These are phyloP conservation scores for Orycteropus afer DNA, from an alignment of 2,113 vertebrate species.

Conservation along the genomic window DNA sequence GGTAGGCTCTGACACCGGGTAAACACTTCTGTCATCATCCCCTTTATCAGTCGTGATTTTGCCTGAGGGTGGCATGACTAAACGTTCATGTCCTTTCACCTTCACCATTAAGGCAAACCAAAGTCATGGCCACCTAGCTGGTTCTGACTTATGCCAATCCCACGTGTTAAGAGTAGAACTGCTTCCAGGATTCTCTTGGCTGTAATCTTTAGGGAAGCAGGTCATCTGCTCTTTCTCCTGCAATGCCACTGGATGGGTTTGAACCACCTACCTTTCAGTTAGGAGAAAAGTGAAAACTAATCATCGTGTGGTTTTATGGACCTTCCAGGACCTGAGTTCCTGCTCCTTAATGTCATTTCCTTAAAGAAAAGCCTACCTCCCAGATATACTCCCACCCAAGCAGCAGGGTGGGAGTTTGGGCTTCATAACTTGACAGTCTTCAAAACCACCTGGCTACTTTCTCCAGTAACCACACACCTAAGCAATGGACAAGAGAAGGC, in stretches of 20 bases:
- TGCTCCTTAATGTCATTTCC: background rate
- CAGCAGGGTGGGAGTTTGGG: background rate
- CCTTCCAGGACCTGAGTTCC: background rate
- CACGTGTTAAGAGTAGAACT: background rate
- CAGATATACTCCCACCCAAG: background rate
- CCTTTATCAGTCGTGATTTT: background rate
- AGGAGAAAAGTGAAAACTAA: background rate
- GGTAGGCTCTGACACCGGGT: background rate
- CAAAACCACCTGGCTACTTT: accelerated
- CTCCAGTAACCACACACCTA: accelerated
- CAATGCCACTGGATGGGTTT: background rate
- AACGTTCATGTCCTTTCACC: background rate
- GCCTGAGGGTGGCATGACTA: background rate
- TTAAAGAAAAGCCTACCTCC: background rate
- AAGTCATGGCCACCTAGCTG: background rate
- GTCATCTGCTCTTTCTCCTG: background rate
- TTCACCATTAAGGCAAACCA: background rate
- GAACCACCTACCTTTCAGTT: background rate
- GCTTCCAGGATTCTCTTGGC: background rate
- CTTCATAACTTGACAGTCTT: background rate
- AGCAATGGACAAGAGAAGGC: background rate
- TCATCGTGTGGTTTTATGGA: background rate
- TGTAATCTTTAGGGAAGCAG: background rate
- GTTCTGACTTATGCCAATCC: background rate
- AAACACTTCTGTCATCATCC: background rate